Evolutionary conservation across 1,140 invertebrate species (phyloP).

Genomic region (Pseudomyrmex cubaensis): DNA sequence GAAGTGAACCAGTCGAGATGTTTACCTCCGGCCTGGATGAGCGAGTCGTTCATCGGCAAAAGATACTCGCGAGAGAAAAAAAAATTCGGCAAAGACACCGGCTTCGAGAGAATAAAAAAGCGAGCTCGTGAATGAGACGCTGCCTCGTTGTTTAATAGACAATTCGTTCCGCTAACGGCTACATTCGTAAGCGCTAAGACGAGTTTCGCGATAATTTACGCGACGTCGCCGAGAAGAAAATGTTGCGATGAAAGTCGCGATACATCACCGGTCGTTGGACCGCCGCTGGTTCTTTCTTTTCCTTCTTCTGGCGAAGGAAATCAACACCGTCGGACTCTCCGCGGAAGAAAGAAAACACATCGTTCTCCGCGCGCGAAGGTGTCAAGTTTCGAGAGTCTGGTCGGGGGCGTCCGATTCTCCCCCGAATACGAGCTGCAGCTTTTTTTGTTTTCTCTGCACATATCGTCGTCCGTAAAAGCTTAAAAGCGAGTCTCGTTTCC

Average conservation of each 20-base stretch:
- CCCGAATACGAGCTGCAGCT: too few relatives aligned
- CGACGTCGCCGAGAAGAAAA: conserved; percentile 5
- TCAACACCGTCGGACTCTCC: conserved; percentile 12
- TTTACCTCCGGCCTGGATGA: neutral
- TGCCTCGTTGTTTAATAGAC: neutral
- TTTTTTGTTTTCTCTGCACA: neutral
- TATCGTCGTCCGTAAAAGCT: neutral
- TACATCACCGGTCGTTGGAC: neutral
- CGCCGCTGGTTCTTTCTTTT: too few relatives aligned
- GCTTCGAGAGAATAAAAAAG: conserved; percentile 18
- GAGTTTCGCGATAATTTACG: conserved; percentile 14
- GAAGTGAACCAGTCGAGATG: neutral
- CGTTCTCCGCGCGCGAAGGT: neutral
- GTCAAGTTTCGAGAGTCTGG: conserved; percentile 32
- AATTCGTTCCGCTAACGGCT: neutral
- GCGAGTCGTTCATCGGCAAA: neutral
- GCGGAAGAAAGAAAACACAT: neutral
- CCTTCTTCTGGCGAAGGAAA: neutral
- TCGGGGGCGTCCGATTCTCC: conserved; percentile 7
- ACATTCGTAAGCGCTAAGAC: conserved; percentile 1
- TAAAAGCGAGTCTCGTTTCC: conserved; percentile 54
- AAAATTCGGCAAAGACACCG: neutral
- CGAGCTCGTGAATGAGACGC: neutral
- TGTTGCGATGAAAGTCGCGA: neutral
- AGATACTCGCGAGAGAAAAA: neutral